Conservation (phyloP, 92 coral and sea anemone species). For the Diadumene lineata region DNA sequence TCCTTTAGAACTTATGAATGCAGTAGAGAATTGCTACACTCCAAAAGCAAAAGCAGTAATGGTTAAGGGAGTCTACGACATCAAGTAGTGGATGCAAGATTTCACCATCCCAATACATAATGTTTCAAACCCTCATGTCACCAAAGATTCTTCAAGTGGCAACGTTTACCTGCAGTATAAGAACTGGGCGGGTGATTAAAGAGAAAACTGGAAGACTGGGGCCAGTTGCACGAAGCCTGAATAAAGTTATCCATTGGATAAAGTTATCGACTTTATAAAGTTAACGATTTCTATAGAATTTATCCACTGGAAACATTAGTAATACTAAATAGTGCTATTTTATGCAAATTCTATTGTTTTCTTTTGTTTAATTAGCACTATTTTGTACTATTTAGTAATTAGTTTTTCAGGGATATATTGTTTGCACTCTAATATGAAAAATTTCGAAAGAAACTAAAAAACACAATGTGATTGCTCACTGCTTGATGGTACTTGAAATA, state of each 20-base stretch:
- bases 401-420: too few relatives aligned
- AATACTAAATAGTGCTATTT: too few relatives aligned
- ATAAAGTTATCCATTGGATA: background rate
- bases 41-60: conserved; percentile 15
- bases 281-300: too few relatives aligned
- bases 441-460: too few relatives aligned
- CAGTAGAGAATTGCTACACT: conserved; percentile 16
- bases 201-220: conserved; percentile 26
- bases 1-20: conserved; percentile 2
- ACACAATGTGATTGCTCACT: too few relatives aligned
- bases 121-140: conserved; percentile 21
- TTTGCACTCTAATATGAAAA: too few relatives aligned
- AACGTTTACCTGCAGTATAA: conserved; percentile 17
- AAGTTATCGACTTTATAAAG: too few relatives aligned
- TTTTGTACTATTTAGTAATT: too few relatives aligned
- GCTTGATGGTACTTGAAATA: too few relatives aligned
- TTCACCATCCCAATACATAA: conserved; percentile 14
- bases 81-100: conserved; percentile 22
- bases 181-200: conserved; percentile 25
- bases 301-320: too few relatives aligned
- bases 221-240: conserved; percentile 5
- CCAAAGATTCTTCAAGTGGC: conserved; percentile 19
- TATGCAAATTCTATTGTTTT: too few relatives aligned
- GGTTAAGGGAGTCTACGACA: conserved; percentile 12
- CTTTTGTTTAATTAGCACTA: too few relatives aligned